Base-by-base conservation (phyloP, 2,888 invertebrate species). In the Rhodophaea formosa region DNA sequence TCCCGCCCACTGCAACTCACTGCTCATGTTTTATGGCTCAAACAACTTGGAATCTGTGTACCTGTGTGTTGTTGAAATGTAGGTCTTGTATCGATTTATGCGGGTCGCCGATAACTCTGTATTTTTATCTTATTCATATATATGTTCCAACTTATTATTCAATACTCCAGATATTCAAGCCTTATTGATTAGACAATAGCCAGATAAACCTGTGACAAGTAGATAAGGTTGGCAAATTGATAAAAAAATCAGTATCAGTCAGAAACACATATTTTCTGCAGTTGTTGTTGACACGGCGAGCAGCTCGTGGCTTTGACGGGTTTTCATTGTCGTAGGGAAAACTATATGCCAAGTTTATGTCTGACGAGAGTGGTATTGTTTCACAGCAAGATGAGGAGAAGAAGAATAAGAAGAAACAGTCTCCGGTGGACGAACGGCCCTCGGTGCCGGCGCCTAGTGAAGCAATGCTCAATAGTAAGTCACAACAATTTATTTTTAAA, bases 381-480 rank as follows among this genome's bases (percentile, higher is more conserved):
- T 79, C 77, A 69, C 90, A 88, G 87, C 83, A 83, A 67, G 90
- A 91, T 52, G 91, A 91, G 82, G 89, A 91, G 72, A 89, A 90
- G 70, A 90, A 90, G 70, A 88, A 69, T 69, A 90, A 89, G 77
- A 90, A 90, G 72, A 88, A 87, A 65, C 84, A 84, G 69, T 80
- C 90, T 15, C 90, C 91, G 0, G 88, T 88, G 56, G 91, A 91
- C 68, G 91, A 91, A 43, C 76, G 91, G 62, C 90, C 90, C 3
- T 66, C 76, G 44, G 92, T 91, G 23, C 92, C 92, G 0, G 86
- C 90, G 57, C 92, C 92, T 46, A 91, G 91, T 62, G 91, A 91
- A 74, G 90, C 91, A 47, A 91, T 91, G 85, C 90, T 92, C 67
- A 90, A 91, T 69, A 91, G 92, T 92, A 67, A 89, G 90, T 63